phyloP scores from a whole-genome alignment of 2,888 invertebrate genomes.

The Temnothorax rugatulus region DNA sequence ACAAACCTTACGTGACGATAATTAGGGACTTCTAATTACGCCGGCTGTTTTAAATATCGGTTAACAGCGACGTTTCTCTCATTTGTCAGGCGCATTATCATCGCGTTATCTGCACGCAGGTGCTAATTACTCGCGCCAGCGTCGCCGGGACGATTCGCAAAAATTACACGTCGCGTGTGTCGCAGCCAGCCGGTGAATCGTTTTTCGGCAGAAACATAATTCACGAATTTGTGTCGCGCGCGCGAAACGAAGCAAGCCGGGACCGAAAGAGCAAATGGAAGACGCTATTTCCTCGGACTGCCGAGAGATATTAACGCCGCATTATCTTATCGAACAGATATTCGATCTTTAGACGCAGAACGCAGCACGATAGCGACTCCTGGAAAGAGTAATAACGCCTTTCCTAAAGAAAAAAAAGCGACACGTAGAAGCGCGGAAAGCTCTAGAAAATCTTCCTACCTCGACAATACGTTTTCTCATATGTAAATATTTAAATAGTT shows the following conservation, averaged over 20 bases:
- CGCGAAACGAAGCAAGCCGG: not conserved
- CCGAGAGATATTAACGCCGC: not conserved
- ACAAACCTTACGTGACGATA: not conserved
- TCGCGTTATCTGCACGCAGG: slow-evolving; percentile 33
- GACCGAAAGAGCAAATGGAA: not conserved
- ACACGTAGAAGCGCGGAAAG: not conserved
- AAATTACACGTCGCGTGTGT: slow-evolving; percentile 14
- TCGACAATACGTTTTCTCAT: not conserved
- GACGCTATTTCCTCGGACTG: not conserved
- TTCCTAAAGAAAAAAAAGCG: not conserved
- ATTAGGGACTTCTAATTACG: slow-evolving; percentile 9
- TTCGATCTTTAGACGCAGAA: not conserved
- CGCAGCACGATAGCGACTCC: not conserved
- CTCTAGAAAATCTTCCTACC: not conserved
- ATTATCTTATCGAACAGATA: slow-evolving; percentile 4
- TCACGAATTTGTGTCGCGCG: not conserved
- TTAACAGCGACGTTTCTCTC: not conserved
- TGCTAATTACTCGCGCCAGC: slow-evolving; percentile 26
- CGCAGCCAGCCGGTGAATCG: not conserved
- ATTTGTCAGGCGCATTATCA: slow-evolving; percentile 37
- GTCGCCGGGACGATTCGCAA: not conserved
- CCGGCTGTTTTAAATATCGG: not conserved
- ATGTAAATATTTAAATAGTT: not conserved
- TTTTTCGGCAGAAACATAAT: not conserved
- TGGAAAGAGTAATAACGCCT: not conserved